Conservation (phyloP, 2,113 vertebrate genomes). For the Heterochromis multidens region DNA sequence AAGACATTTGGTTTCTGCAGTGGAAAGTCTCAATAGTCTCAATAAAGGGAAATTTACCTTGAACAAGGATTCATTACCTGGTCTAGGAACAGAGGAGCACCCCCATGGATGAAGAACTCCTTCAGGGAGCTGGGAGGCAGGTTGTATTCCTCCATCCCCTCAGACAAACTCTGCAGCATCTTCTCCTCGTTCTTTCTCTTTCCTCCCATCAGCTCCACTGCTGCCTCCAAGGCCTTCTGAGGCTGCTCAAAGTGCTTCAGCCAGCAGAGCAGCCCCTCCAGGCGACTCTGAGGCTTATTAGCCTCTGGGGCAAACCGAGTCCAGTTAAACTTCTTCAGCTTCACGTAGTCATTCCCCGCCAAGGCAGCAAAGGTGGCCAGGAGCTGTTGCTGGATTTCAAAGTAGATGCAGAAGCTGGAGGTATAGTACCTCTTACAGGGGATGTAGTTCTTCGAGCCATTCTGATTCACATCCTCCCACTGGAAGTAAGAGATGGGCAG, state of each 20-base stretch:
- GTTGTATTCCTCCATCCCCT: slow-evolving; percentile 76
- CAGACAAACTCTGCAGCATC: slow-evolving; percentile 44
- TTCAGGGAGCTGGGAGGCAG: slow-evolving; percentile 59
- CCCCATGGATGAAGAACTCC: slow-evolving; percentile 72
- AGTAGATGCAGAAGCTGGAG: slow-evolving; percentile 72
- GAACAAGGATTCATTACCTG: background rate
- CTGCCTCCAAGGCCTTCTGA: slow-evolving; percentile 57
- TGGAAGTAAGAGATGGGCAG: slow-evolving; percentile 78
- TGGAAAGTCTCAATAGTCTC: background rate
- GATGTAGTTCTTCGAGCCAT: slow-evolving; percentile 56
- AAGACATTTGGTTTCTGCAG: background rate
- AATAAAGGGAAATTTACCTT: background rate
- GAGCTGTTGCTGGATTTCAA: slow-evolving; percentile 61
- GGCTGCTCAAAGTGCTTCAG: slow-evolving; percentile 66
- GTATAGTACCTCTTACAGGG: slow-evolving; percentile 71
- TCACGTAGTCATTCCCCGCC: slow-evolving; percentile 79
- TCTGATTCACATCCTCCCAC: slow-evolving; percentile 65
- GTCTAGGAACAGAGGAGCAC: background rate
- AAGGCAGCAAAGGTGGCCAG: slow-evolving; percentile 84
- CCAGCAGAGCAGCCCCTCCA: slow-evolving; percentile 80
- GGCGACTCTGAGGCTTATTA: background rate
- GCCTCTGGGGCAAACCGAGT: slow-evolving; percentile 34
- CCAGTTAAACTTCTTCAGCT: slow-evolving; percentile 18
- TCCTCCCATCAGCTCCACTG: slow-evolving; percentile 59
- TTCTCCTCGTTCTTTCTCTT: background rate